Base-by-base conservation (phyloP, 1,140 invertebrate genomes). In the Cydia fagiglandana region DNA sequence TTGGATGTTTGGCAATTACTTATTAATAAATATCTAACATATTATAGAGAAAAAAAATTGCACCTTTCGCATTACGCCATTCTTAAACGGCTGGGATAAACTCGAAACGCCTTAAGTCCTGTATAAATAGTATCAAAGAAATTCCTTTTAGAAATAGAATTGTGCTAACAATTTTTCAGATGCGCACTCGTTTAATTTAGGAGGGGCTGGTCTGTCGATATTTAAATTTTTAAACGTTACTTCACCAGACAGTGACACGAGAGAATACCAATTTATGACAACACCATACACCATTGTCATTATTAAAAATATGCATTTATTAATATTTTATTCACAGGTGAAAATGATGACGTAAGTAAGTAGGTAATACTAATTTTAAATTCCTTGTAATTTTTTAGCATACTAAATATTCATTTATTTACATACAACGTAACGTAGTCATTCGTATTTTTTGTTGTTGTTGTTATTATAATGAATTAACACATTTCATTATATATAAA, bases 201-300 rank as follows among this genome's bases (percentile, higher is more conserved):
- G 83, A 87, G 86, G 86, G 87, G 83, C 78, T 80, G 80, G 76
- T 56, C 78, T 86, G 87, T 86, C 84, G 81, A 90, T 88, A 91
- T 91, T 90, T 88, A 88, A 88, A 90, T 87, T 89, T 90, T 70
- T 90, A 87, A 88, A 91, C 56, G 56, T 61, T 20, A 81, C 84
- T 84, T 88, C 83, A 83, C 83, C 82, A 86, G 86, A 86, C 86
- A 82, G 82, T 78, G 79, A 80, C 79, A 73, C 73, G 77, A 75
- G 80, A 80, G 79, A 77, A 82, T 83, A 86, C 80, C 82, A 86
- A 90, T 89, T 91, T 89, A 85, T 84, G 81, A 87, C 86, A 85
- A 78, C 79, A 17, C n/a, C n/a, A 53, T 53, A 78, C 79, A 17
- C n/a, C n/a, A 53, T 53, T 17, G n/a, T 53, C n/a, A n/a, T 53